These are phyloP conservation scores for Copsychus sechellarum DNA, from an alignment of 2,113 vertebrate species.

Conservation along the genomic window DNA sequence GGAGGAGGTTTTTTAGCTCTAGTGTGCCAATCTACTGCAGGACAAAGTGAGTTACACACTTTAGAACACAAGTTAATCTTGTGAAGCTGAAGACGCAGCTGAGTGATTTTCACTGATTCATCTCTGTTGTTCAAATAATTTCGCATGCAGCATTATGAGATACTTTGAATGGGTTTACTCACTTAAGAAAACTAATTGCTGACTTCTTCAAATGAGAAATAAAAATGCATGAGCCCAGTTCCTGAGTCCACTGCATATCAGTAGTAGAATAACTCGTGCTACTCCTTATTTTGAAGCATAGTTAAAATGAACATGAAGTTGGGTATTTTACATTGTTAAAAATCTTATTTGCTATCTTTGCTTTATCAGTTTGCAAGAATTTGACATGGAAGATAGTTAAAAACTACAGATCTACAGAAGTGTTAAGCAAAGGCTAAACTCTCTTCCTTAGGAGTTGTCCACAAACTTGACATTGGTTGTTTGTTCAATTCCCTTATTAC, in stretches of 20 bases:
- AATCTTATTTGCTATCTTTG: slow-evolving; percentile 25
- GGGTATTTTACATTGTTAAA: slow-evolving; percentile 20
- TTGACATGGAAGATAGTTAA: background rate
- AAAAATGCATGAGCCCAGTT: slow-evolving; percentile 64
- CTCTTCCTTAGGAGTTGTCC: slow-evolving; percentile 1
- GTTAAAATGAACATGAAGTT: slow-evolving; percentile 8
- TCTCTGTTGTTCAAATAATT: slow-evolving; percentile 63
- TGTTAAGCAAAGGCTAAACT: background rate
- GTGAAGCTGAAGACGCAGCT: slow-evolving; percentile 14
- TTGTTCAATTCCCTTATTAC: background rate
- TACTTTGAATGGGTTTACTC: slow-evolving; percentile 53
- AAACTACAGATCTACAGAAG: background rate
- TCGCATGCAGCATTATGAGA: slow-evolving; percentile 58
- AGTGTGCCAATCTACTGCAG: background rate
- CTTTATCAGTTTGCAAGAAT: background rate
- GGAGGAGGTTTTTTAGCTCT: background rate
- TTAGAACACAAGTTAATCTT: slow-evolving; percentile 46
- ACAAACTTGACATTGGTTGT: background rate
- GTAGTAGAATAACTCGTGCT: slow-evolving; percentile 47
- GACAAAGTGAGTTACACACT: slow-evolving; percentile 45
- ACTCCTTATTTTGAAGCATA: slow-evolving; percentile 43
- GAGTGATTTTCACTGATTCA: slow-evolving; percentile 52
- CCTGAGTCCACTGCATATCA: slow-evolving; percentile 38
- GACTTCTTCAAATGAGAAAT: slow-evolving; percentile 57
- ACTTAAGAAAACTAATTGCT: slow-evolving; percentile 63